Evolutionary conservation across 1,140 invertebrate species (phyloP).

Genomic region (Tetramorium alpestre): DNA sequence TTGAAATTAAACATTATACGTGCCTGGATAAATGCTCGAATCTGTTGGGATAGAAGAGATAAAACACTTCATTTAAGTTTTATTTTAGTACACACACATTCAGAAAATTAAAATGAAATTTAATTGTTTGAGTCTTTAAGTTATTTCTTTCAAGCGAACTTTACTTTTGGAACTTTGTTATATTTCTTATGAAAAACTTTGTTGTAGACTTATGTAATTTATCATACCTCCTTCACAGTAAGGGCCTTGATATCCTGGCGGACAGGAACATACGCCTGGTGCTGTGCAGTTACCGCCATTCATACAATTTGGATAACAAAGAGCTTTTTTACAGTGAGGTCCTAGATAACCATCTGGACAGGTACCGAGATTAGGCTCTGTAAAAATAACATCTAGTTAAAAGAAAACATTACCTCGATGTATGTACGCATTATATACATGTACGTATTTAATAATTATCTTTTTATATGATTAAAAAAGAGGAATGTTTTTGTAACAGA

Average conservation of each 20-base stretch:
- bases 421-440: background rate
- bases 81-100: background rate
- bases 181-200: background rate
- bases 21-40: background rate
- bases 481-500: background rate
- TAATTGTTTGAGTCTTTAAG: background rate
- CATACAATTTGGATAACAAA: constrained; percentile 97
- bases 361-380: constrained; percentile 94
- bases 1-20: background rate
- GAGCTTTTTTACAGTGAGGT: constrained; percentile 93
- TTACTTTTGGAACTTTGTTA: background rate
- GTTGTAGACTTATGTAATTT: background rate
- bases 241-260: constrained; percentile 94
- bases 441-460: background rate
- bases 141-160: background rate
- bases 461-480: background rate
- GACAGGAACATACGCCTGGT: constrained; percentile 94
- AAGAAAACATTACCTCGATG: constrained; percentile 12
- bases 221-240: constrained; percentile 93
- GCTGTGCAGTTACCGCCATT: constrained; percentile 96
- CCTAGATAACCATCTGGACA: constrained; percentile 96
- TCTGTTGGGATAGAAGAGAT: background rate
- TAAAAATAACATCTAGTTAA: constrained; percentile 70
- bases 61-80: background rate
- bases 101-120: background rate